A percentile compares a stretch with the other conserved stretches of the same genome.
Evolutionary conservation across 2,888 invertebrate genomes (phyloP).

Genomic region (Ashinkailepas kermadecensis): DNA sequence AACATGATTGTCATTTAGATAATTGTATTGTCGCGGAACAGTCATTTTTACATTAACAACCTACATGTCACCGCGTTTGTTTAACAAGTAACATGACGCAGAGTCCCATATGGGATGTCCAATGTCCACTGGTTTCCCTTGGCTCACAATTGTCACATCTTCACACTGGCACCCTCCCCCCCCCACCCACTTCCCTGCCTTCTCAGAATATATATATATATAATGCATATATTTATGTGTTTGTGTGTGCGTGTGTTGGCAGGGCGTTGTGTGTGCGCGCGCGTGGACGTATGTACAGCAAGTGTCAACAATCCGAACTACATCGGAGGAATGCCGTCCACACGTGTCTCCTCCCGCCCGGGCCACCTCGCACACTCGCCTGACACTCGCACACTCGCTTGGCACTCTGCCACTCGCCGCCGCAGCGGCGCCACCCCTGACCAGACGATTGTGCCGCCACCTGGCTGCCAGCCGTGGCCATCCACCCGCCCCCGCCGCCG

Average conservation of each 20-base stretch:
- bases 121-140: background rate
- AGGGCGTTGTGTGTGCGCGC: background rate
- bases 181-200: background rate
- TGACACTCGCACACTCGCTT: background rate
- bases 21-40: constrained; percentile 11
- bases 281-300: background rate
- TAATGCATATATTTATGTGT: background rate
- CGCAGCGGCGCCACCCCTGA: background rate
- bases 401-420: background rate
- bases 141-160: background rate
- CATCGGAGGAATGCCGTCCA: background rate
- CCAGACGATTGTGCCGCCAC: background rate
- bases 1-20: background rate
- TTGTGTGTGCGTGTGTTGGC: background rate
- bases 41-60: background rate
- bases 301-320: background rate
- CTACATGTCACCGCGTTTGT: background rate
- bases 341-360: background rate
- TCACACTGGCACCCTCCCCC: background rate
- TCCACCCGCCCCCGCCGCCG: background rate
- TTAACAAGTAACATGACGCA: constrained; percentile 14
- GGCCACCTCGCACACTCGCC: background rate
- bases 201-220: background rate
- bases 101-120: background rate
- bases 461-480: background rate